Base-by-base conservation (phyloP, 1,140 invertebrate species). In the Teleogryllus occipitalis region DNA sequence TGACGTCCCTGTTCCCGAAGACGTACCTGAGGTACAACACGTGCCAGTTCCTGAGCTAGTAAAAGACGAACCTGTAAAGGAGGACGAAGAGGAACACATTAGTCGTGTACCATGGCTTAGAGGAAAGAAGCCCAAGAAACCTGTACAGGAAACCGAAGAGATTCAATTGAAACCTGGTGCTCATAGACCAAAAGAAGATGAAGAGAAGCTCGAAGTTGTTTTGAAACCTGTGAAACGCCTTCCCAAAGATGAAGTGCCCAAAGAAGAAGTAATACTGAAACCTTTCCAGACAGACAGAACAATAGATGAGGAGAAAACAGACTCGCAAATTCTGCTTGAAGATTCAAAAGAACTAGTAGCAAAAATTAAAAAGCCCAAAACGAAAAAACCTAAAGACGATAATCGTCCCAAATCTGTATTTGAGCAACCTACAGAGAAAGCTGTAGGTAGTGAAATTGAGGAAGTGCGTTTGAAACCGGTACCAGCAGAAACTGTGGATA, bases 121-220 rank as follows among this genome's bases (percentile, higher is more conserved):
- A 85, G 80, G 84, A 84, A 78, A 84, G 83, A 12, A 86, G 84
- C 81, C 74, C 15, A 82, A 82, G 81, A 47, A 76, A 85, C 81
- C 47, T 84, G 85, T 49, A 47, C 73, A 54, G 47, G 72, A 65
- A 7, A 47, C 76, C 6, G 78, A 78, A 5, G n/a, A 75, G 74
- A 15, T 14, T 80, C 74, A 83, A 82, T 77, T 75, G 65, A 84
- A 82, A 76, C 75, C 76, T 65, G 80, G 76, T 78, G 10, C 74
- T 18, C 78, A 77, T 73, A 74, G 86, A 80, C 84, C 87, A 78
- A 84, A 85, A 77, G 81, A 83, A 21, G 79, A 83, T 78, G 82
- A 84, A 54, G 81, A 83, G 79, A 82, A 81, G 39, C 15, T 75
- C 47, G 81, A 81, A 78, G 73, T 79, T 47, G 8, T 22, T n/a